Percentiles rank a stretch among this genome's conserved stretches.
These are phyloP conservation scores for Rhabdophis nuchalis DNA, from an alignment of 2,797 vertebrate species.

Conservation along the genomic window DNA sequence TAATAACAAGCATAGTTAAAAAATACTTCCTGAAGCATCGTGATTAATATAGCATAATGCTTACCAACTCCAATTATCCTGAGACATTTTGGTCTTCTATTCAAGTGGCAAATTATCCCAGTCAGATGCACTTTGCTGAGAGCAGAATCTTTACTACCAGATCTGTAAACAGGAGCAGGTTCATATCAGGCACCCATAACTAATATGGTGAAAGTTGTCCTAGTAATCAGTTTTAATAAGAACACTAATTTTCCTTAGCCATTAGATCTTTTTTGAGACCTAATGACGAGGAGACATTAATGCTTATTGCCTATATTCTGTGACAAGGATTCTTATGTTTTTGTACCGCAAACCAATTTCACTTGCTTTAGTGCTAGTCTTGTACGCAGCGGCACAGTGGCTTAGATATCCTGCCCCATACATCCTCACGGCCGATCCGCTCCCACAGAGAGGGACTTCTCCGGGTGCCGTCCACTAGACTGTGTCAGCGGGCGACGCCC, in stretches of 20 bases:
- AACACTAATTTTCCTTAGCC: not conserved
- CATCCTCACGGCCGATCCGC: too few relatives aligned
- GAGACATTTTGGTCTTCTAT: not conserved
- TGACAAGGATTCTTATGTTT: not conserved
- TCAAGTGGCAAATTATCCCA: not conserved
- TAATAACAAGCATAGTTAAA: not conserved
- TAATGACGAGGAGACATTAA: not conserved
- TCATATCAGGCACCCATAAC: not conserved
- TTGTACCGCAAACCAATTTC: not conserved
- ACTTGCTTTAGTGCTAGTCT: not conserved
- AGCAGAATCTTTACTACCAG: not conserved
- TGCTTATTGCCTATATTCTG: not conserved
- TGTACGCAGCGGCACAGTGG: not conserved
- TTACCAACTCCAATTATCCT: not conserved
- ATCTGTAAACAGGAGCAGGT: not conserved
- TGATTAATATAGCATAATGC: not conserved
- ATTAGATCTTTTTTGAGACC: not conserved
- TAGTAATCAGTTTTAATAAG: not conserved
- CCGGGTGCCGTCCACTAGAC: too few relatives aligned
- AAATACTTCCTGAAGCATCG: not conserved
- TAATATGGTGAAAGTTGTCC: not conserved
- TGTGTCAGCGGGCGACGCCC: too few relatives aligned
- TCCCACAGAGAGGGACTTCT: too few relatives aligned
- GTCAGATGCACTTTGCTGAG: not conserved
- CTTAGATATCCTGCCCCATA: too few relatives aligned